Conservation (phyloP, 1,140 invertebrate species). For the Zeugodacus cucurbitae region DNA sequence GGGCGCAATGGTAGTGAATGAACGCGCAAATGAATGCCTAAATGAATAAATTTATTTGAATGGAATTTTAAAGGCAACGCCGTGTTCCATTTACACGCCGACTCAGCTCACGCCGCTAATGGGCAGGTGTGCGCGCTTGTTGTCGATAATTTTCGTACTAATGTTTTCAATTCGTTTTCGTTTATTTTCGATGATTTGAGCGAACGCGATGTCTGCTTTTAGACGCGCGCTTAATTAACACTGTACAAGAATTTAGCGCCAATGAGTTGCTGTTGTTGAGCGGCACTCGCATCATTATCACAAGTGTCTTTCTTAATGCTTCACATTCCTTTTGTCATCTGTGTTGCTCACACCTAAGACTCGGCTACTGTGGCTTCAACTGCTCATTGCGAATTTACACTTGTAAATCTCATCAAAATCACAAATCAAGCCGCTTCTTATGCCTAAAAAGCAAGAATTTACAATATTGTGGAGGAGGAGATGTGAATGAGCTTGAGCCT, state of each 20-base stretch:
- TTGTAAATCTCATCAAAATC: not conserved
- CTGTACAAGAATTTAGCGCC: not conserved
- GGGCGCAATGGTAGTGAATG: not conserved
- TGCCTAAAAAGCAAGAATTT: not conserved
- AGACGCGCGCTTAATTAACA: not conserved
- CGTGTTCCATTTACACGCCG: not conserved
- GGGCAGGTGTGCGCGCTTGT: not conserved
- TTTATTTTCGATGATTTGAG: not conserved
- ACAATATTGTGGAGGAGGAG: not conserved
- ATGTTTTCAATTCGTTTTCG: not conserved
- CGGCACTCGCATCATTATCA: no score
- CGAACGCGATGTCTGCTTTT: not conserved
- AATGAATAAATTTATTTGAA: constrained; percentile 33
- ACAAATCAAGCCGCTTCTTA: not conserved
- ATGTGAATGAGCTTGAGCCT: not conserved
- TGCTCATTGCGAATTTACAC: not conserved
- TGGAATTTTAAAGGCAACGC: constrained; percentile 10
- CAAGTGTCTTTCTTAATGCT: no score
- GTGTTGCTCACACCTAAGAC: not conserved
- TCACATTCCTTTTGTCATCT: not conserved
- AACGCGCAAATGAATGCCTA: not conserved
- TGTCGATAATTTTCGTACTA: not conserved
- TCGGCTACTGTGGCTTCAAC: not conserved
- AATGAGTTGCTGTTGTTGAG: not conserved
- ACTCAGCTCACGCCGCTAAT: not conserved